Conservation (phyloP, 2,888 invertebrate species). For the Coleophora deauratella region DNA sequence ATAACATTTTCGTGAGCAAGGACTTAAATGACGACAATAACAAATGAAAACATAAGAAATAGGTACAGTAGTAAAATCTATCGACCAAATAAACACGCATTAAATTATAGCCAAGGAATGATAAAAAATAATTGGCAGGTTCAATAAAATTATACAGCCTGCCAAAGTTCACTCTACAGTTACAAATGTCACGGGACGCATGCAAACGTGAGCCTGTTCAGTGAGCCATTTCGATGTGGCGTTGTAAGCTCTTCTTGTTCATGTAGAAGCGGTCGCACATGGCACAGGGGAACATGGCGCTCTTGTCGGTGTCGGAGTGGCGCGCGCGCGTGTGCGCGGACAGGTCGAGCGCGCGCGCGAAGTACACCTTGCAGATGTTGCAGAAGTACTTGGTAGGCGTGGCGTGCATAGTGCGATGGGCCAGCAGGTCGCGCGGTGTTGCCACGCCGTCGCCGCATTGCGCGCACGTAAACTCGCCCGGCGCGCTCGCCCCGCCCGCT, state of each 20-base stretch:
- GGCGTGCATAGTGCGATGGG: constrained; percentile 71
- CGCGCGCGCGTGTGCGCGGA: constrained; percentile 65
- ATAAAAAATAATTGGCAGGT: constrained; percentile 18
- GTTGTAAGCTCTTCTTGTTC: constrained; percentile 68
- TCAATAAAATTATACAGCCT: no score
- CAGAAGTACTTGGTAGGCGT: constrained; percentile 70
- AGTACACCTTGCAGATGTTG: constrained; percentile 73
- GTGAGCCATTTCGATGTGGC: constrained; percentile 72
- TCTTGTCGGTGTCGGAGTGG: constrained; percentile 66
- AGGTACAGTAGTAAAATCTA: constrained; percentile 13
- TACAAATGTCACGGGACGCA: no score
- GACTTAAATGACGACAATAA: constrained; percentile 29
- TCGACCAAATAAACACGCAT: constrained; percentile 23
- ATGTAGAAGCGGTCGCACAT: constrained; percentile 74
- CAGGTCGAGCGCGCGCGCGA: constrained; percentile 58
- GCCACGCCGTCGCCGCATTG: constrained; percentile 73
- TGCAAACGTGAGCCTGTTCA: constrained; percentile 27
- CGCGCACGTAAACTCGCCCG: constrained; percentile 69
- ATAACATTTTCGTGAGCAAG: constrained; percentile 59
- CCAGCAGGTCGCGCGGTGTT: constrained; percentile 67
- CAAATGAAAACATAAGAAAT: constrained; percentile 22
- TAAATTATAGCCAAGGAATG: constrained; percentile 38
- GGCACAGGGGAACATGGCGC: constrained; percentile 69
- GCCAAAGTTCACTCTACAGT: no score
- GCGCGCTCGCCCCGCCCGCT: constrained; percentile 35